Conservation (phyloP, 1,140 invertebrate genomes). For the Papilio dardanus region DNA sequence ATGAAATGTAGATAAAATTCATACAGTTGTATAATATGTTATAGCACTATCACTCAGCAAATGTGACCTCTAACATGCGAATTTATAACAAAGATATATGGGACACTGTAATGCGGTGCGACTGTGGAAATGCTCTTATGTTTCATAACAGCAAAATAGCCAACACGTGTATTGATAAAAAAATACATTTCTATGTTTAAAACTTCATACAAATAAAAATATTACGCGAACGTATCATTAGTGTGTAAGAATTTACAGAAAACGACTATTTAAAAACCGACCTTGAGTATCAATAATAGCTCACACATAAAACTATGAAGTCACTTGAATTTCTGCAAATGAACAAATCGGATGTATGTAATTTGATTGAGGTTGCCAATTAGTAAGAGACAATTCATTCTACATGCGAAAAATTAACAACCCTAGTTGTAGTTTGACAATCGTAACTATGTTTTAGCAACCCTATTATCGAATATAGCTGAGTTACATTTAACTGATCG, state of each 20-base stretch:
- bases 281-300: not conserved
- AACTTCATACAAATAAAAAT: not conserved
- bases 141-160: not conserved
- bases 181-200: not conserved
- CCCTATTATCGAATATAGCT: constrained; percentile 30
- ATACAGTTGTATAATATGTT: not conserved
- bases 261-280: not conserved
- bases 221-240: not conserved
- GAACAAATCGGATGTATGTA: not conserved
- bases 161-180: not conserved
- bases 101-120: not conserved
- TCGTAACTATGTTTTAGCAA: constrained; percentile 19
- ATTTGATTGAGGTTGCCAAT: not conserved
- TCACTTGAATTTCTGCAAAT: not conserved
- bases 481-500: constrained; percentile 30
- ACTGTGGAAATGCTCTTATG: not conserved
- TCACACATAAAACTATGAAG: not conserved
- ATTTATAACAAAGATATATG: constrained; percentile 6
- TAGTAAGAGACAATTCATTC: not conserved
- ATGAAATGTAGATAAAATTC: constrained; percentile 4
- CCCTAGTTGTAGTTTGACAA: not conserved
- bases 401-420: not conserved
- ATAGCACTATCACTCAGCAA: not conserved
- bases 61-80: constrained; percentile 20
- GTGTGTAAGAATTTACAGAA: not conserved